Evolutionary conservation across 2,888 invertebrate species (phyloP), one percentile per base, ranked within the genome.

Genomic region (Eupeodes luniger): DNA sequence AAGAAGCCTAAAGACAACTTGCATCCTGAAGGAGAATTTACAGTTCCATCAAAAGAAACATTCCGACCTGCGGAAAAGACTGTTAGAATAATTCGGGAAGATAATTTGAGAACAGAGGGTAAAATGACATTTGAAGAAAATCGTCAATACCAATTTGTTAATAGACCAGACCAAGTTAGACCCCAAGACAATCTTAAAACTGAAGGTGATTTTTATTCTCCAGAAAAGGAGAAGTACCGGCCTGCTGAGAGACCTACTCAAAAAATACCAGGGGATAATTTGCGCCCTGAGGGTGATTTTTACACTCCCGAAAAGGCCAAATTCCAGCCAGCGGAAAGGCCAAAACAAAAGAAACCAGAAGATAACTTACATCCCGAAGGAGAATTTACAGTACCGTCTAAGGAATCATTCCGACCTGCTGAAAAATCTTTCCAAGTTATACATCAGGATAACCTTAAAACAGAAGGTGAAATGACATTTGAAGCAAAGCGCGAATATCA

Each of bases 41-140:
- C 57, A 27, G 6, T 57, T 12, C 57, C 14, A 34, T 59, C 34
- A 61, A 93, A 92, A 19, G 92, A 94, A 90, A 90, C 91, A 91
- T 92, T 83, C 86, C 93, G 91, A 11, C 94, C 94, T 4, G 94
- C 93, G 53, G 94, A 94, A 69, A 91, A 94, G 70, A 94, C 94
- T 1, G 92, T 93, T 16, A 93, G 11, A 94, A 91, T 12, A 92
- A 92, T 55, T 95, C 12, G 93, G 91, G 74, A 94, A 90, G 95
- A 95, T 89, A 95, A 95, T 91, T 91, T 96, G 0, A 93, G 92
- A 90, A 95, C 95, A 4, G 95, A 96, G 92, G 95, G 94, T 27
- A 92, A 93, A 0, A 64, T 64, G 64, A 47, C 44, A 12, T 64
- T 64, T 12, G 64, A 64, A 0, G 93, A 94, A 44, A 93, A 93